A percentile compares a stretch with the other conserved stretches of the same genome.
Conservation (phyloP, 1,140 invertebrate genomes). For the Anadara kagoshimensis region DNA sequence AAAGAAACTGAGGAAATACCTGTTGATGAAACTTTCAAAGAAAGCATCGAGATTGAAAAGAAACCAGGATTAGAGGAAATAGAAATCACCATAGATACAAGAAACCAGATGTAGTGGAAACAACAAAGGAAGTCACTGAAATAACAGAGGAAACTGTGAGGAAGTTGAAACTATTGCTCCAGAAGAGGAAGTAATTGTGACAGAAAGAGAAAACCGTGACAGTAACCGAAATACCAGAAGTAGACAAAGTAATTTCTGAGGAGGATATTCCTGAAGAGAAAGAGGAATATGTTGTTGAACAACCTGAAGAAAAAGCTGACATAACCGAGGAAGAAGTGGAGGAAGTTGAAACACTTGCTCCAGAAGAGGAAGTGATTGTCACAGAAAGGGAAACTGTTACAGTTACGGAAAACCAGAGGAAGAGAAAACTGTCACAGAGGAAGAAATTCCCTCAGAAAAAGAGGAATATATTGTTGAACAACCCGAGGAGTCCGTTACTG, state of each 20-base stretch:
- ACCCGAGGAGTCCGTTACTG: background rate
- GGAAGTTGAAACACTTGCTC: conserved; percentile 17
- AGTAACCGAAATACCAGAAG: conserved; percentile 8
- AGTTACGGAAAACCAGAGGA: background rate
- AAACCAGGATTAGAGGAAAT: conserved; percentile 19
- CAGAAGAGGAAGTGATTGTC: conserved; percentile 6
- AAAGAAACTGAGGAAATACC: background rate
- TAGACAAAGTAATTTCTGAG: background rate
- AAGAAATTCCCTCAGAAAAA: background rate
- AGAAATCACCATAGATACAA: conserved; percentile 11
- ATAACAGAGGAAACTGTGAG: conserved; percentile 2
- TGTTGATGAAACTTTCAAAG: background rate
- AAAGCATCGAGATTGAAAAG: conserved; percentile 2
- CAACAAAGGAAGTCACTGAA: background rate
- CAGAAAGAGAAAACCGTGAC: conserved; percentile 3
- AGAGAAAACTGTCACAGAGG: background rate
- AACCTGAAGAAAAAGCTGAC: conserved; percentile 5
- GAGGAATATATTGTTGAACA: background rate
- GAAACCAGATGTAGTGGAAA: conserved; percentile 3
- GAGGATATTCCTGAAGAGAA: background rate
- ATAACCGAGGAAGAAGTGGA: conserved; percentile 18
- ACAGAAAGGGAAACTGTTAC: background rate
- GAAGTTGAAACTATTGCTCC: background rate
- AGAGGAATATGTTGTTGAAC: background rate
- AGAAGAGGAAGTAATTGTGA: conserved; percentile 13